phyloP scores from a whole-genome alignment of 2,113 vertebrate genomes.

The Sinocyclocheilus grahami region DNA sequence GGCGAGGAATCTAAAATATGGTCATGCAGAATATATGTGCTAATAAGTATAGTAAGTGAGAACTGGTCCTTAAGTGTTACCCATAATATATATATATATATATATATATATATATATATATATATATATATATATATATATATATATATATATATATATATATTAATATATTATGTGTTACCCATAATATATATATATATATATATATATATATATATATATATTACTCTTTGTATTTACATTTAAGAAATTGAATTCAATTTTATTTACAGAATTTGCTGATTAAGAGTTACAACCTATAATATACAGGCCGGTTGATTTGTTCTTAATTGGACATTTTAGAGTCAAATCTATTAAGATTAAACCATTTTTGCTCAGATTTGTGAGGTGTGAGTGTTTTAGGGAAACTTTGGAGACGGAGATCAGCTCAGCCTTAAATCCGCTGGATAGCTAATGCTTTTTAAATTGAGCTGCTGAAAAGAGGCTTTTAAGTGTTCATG shows the following conservation, averaged over 20 bases:
- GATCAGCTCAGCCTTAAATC: conserved; percentile 35
- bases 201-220: too few relatives aligned
- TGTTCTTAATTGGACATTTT: background rate
- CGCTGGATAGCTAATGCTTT: conserved; percentile 58
- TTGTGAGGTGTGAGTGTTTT: conserved; percentile 33
- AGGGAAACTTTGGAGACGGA: conserved; percentile 7
- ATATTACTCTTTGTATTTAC: conserved; percentile 13
- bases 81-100: conserved; percentile 23
- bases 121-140: too few relatives aligned
- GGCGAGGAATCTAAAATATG: background rate
- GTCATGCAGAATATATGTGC: background rate
- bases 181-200: too few relatives aligned
- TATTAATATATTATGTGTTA: too few relatives aligned
- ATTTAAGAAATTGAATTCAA: conserved; percentile 2
- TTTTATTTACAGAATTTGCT: conserved; percentile 27
- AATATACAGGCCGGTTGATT: background rate
- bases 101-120: conserved; percentile 21
- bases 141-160: too few relatives aligned
- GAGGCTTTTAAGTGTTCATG: conserved; percentile 54
- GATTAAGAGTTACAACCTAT: background rate
- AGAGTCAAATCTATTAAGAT: background rate
- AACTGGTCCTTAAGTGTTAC: background rate
- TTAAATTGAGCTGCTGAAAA: conserved; percentile 64
- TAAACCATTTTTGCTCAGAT: conserved; percentile 22
- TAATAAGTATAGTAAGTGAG: background rate